Evolutionary conservation across 2,113 vertebrate genomes (phyloP).

Genomic region (Lanius collurio): DNA sequence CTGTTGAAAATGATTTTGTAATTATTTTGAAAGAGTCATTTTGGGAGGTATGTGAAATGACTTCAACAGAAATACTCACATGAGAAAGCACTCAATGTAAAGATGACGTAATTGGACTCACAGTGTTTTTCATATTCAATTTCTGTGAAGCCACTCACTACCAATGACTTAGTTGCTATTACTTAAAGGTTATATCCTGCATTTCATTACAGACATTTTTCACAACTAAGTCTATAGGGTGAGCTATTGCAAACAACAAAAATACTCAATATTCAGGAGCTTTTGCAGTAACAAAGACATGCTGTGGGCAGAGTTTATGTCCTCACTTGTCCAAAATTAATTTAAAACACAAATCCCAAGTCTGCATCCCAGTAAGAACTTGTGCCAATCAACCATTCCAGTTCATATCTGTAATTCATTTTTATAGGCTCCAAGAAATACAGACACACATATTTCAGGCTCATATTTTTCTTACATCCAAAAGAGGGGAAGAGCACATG

Average conservation of each 20-base stretch:
- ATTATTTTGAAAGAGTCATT: conserved; percentile 59
- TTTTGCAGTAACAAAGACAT: not conserved
- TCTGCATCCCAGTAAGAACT: not conserved
- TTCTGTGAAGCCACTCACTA: not conserved
- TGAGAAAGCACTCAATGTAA: conserved; percentile 33
- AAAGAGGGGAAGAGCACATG: not conserved
- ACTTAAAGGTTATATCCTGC: not conserved
- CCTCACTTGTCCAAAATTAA: not conserved
- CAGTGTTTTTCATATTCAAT: not conserved
- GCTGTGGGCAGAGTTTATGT: not conserved
- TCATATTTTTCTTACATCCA: not conserved
- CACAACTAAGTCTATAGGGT: not conserved
- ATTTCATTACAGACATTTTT: not conserved
- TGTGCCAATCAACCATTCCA: not conserved
- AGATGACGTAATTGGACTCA: conserved; percentile 29
- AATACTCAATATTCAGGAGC: not conserved
- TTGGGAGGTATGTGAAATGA: conserved; percentile 44
- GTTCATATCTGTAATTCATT: not conserved
- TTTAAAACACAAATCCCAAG: conserved; percentile 5
- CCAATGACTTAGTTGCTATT: not conserved
- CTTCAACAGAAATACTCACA: conserved; percentile 33
- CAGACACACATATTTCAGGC: not conserved
- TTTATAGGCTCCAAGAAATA: not conserved
- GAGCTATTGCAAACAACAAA: not conserved
- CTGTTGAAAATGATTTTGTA: conserved; percentile 58